phyloP scores from a whole-genome alignment of 2,888 invertebrate genomes.

The Caenorhabditis sp. region DNA sequence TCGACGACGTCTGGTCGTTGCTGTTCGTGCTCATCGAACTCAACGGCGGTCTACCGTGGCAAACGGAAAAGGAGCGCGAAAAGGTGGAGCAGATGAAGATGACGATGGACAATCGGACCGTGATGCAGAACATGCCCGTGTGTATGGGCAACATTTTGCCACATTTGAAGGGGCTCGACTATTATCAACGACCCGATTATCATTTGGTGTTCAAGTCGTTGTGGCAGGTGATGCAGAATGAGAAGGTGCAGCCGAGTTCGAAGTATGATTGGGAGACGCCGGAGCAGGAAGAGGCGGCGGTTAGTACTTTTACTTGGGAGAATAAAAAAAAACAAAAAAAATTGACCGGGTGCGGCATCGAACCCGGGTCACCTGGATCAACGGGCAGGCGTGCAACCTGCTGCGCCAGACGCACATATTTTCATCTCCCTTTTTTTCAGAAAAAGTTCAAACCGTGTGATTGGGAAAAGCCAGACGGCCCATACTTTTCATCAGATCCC shows the following conservation, averaged over 20 bases:
- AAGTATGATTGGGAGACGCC: conserved; percentile 34
- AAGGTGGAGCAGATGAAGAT: conserved; percentile 49
- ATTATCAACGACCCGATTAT: conserved; percentile 58
- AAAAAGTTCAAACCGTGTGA: conserved; percentile 15
- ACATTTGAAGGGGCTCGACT: conserved; percentile 47
- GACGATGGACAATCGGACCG: conserved; percentile 37
- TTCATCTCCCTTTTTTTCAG: conserved; percentile 10
- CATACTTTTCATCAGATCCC: conserved; percentile 18
- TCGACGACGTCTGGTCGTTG: conserved; percentile 45
- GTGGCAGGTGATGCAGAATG: conserved; percentile 32
- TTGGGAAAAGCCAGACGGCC: conserved; percentile 34
- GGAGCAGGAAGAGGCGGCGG: conserved; percentile 17
- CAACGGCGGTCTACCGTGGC: conserved; percentile 75
- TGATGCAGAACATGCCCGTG: conserved; percentile 53
- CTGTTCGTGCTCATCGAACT: conserved; percentile 71
- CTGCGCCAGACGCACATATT: too few species aligned
- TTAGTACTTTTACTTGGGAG: too few species aligned
- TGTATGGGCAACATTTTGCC: conserved; percentile 28
- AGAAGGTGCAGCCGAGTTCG: conserved; percentile 5
- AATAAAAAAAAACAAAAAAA: too few species aligned
- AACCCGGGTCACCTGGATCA: too few species aligned
- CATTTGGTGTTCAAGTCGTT: conserved; percentile 28
- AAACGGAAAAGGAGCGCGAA: conserved; percentile 45
- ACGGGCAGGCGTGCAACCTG: too few species aligned
- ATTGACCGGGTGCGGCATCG: too few species aligned